A percentile compares a stretch with the other conserved stretches of the same genome.
These are phyloP conservation scores for Heliconius cydno DNA, from an alignment of 2,888 invertebrate species.

Conservation along the genomic window DNA sequence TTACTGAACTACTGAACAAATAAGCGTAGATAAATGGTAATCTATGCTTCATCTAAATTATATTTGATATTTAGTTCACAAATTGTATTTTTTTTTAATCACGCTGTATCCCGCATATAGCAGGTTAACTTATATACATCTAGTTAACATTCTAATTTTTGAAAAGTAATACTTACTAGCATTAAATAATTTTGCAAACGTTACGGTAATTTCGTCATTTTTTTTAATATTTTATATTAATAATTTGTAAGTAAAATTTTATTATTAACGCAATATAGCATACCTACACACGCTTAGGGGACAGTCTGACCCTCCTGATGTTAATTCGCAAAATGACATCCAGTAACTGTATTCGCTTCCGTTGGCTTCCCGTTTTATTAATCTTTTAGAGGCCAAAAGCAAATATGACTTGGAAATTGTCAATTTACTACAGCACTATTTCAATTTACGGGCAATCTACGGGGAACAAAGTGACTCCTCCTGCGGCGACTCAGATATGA, in stretches of 20 bases:
- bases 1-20: not conserved
- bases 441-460: constrained; percentile 44
- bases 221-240: not conserved
- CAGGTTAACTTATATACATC: too few relatives aligned
- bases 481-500: constrained; percentile 32
- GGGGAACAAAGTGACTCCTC: constrained; percentile 29
- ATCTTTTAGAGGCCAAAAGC: constrained; percentile 51
- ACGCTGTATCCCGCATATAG: too few relatives aligned
- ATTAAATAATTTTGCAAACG: too few relatives aligned
- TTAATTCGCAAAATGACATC: constrained; percentile 62
- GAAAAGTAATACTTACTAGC: too few relatives aligned
- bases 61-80: not conserved
- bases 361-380: constrained; percentile 57
- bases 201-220: too few relatives aligned
- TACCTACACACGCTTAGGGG: constrained; percentile 51
- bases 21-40: not conserved
- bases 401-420: constrained; percentile 47
- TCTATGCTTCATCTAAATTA: too few relatives aligned
- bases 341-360: constrained; percentile 56
- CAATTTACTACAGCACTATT: constrained; percentile 47
- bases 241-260: constrained; percentile 46
- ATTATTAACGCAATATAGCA: constrained; percentile 54
- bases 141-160: too few relatives aligned
- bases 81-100: not conserved
- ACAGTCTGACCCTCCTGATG: constrained; percentile 51